Percentiles rank a stretch among this genome's conserved stretches.
These are phyloP conservation scores for Cottus gobio DNA, from an alignment of 2,113 vertebrate species.

Conservation along the genomic window DNA sequence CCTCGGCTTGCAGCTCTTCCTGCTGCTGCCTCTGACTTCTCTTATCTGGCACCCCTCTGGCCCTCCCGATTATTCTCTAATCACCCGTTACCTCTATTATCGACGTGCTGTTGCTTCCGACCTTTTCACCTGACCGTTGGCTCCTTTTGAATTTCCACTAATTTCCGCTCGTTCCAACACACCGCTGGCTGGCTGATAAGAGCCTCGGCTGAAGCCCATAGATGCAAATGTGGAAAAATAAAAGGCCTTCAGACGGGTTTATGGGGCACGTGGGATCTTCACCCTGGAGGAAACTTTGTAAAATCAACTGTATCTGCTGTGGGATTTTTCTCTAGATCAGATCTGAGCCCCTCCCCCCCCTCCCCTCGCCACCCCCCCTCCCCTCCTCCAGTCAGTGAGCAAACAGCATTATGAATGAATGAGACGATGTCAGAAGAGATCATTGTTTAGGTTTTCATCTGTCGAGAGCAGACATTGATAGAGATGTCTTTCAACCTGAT, in stretches of 20 bases:
- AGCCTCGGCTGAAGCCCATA: slow-evolving; percentile 30
- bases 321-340: slow-evolving; percentile 51
- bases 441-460: slow-evolving; percentile 62
- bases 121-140: slow-evolving; percentile 12
- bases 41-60: neutral
- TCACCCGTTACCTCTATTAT: slow-evolving; percentile 2
- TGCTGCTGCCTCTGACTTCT: neutral
- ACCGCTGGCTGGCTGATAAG: slow-evolving; percentile 7
- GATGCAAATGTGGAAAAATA: slow-evolving; percentile 21
- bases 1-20: neutral
- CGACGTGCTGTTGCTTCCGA: neutral
- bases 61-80: slow-evolving; percentile 11
- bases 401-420: slow-evolving; percentile 67
- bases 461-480: slow-evolving; percentile 69
- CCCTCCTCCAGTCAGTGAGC: slow-evolving; percentile 25
- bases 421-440: slow-evolving; percentile 54
- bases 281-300: slow-evolving; percentile 41
- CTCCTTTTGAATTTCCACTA: slow-evolving; percentile 8
- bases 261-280: slow-evolving; percentile 23
- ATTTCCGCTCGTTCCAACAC: neutral
- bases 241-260: slow-evolving; percentile 29
- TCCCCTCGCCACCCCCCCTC: no score
- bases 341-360: slow-evolving; percentile 6
- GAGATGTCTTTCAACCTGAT: slow-evolving; percentile 71
- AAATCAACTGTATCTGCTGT: slow-evolving; percentile 39